Conservation (phyloP, 2,113 vertebrate genomes). For the Seriola quinqueradiata region DNA sequence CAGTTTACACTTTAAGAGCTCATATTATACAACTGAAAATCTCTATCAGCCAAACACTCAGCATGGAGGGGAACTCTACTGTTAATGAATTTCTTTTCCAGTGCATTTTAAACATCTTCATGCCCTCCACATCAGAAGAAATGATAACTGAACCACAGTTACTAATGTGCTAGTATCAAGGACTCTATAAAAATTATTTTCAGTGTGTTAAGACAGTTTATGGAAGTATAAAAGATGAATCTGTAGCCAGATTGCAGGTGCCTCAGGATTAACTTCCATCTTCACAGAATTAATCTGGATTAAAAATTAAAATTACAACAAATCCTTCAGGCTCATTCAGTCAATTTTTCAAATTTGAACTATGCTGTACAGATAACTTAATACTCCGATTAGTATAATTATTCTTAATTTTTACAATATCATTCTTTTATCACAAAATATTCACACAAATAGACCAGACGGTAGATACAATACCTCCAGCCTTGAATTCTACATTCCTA, state of each 20-base stretch:
- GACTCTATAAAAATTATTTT: constrained; percentile 56
- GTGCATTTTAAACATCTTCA: constrained; percentile 27
- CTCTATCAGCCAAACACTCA: constrained; percentile 7
- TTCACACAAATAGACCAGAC: constrained; percentile 73
- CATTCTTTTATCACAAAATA: constrained; percentile 80
- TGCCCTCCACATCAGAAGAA: constrained; percentile 31
- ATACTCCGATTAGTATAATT: constrained; percentile 65
- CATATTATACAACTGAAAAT: constrained; percentile 19
- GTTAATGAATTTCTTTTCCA: constrained; percentile 11
- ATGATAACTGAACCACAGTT: constrained; percentile 33
- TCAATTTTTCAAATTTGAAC: constrained; percentile 49
- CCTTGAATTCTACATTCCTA: constrained; percentile 79
- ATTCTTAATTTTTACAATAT: constrained; percentile 72
- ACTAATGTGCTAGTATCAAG: constrained; percentile 50
- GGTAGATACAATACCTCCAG: constrained; percentile 63
- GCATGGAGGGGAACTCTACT: neutral
- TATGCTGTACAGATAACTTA: constrained; percentile 65
- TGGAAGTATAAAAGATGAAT: constrained; percentile 76
- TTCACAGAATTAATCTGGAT: constrained; percentile 47
- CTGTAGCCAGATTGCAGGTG: constrained; percentile 60
- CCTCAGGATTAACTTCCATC: constrained; percentile 47
- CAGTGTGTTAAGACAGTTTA: constrained; percentile 62
- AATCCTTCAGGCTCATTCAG: constrained; percentile 52
- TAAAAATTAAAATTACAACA: constrained; percentile 66
- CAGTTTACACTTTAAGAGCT: constrained; percentile 21